These are phyloP conservation scores for Cryptotermes secundus DNA, from an alignment of 1,140 invertebrate genomes.

Conservation along the genomic window DNA sequence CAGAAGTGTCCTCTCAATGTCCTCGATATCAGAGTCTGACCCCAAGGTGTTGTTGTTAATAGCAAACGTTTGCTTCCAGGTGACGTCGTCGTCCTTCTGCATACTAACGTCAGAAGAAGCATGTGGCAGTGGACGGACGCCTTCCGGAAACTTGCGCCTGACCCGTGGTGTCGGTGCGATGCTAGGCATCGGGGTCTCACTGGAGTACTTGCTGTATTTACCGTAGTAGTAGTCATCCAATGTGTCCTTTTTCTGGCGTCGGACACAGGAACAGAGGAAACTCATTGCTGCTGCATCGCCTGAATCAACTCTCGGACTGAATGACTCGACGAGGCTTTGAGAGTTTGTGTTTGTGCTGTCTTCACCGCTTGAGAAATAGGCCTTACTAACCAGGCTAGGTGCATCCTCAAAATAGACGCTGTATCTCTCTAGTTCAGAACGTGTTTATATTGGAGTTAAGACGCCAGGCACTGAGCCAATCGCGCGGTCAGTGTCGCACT, in stretches of 20 bases:
- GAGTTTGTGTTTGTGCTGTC: neutral
- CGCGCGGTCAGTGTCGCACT: no score
- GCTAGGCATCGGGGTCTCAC: neutral
- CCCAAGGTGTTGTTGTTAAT: no score
- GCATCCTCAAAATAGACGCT: no score
- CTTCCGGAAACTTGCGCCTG: slow-evolving; percentile 26
- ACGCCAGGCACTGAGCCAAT: no score
- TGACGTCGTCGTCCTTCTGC: no score
- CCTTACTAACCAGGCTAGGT: no score
- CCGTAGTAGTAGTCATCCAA: neutral
- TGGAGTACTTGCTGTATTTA: neutral
- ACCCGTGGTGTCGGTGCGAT: slow-evolving; percentile 3
- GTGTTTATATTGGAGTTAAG: no score
- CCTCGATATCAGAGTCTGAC: no score
- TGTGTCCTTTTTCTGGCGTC: neutral
- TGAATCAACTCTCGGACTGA: no score
- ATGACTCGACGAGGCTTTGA: neutral
- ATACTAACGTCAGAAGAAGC: neutral
- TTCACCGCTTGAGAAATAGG: neutral
- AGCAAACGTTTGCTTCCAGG: no score
- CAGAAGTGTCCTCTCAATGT: no score
- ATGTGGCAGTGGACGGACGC: neutral
- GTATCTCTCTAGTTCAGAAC: no score
- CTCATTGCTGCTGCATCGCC: neutral
- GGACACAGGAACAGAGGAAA: slow-evolving; percentile 10